phyloP scores from a whole-genome alignment of 2,113 vertebrate genomes.

The Emydocephalus ijimae region DNA sequence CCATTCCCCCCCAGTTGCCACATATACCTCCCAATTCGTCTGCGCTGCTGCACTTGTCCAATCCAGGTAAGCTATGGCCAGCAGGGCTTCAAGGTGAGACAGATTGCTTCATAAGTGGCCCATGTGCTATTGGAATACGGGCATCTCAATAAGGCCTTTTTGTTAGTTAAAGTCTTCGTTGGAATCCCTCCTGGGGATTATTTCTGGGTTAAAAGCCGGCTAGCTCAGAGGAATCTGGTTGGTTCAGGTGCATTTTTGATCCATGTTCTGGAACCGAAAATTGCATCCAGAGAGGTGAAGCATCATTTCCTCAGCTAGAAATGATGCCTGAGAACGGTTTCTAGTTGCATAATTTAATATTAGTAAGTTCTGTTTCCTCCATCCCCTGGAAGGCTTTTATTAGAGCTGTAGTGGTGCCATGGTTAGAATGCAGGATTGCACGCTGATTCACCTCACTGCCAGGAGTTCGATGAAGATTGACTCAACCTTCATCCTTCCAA shows the following conservation, averaged over 20 bases:
- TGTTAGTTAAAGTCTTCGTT: neutral
- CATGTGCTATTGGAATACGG: neutral
- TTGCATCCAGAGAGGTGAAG: neutral
- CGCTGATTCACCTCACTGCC: no score
- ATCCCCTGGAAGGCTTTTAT: neutral
- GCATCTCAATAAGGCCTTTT: neutral
- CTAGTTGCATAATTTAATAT: neutral
- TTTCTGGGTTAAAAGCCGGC: neutral
- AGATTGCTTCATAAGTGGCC: neutral
- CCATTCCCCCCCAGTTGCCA: constrained; percentile 69
- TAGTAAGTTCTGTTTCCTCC: no score
- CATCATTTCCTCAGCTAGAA: neutral
- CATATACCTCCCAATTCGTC: constrained; percentile 62
- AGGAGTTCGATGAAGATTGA: no score
- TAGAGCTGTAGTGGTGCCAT: no score
- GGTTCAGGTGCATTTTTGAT: neutral
- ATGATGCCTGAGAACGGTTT: neutral
- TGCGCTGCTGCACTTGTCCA: constrained; percentile 52
- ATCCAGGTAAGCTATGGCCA: constrained; percentile 59
- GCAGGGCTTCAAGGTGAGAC: neutral
- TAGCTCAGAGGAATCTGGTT: neutral
- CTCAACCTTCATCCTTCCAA: no score
- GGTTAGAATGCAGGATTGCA: no score
- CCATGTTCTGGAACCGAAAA: neutral
- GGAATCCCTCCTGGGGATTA: neutral